Percentiles rank a stretch among this genome's conserved stretches.
phyloP scores from a whole-genome alignment of 2,113 vertebrate species.

The Cyanistes caeruleus region DNA sequence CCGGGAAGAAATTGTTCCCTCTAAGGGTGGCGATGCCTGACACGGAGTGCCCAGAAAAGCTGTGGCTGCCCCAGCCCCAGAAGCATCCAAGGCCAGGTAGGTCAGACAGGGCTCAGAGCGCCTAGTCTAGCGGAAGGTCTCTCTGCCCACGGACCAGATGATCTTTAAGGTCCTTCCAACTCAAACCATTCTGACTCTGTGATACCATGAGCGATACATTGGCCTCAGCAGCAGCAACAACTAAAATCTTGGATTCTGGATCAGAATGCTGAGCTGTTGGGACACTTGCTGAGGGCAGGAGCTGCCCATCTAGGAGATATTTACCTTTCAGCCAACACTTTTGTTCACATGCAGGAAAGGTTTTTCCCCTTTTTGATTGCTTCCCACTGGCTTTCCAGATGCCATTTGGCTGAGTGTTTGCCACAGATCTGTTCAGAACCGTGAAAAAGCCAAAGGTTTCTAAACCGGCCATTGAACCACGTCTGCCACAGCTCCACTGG shows the following conservation, averaged over 20 bases:
- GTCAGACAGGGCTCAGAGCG: not conserved
- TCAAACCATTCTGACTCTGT: not conserved
- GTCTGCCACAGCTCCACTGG: not conserved
- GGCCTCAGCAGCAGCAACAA: not conserved
- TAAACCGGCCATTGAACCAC: not conserved
- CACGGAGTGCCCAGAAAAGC: not conserved
- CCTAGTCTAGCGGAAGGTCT: not conserved
- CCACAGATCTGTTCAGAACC: constrained; percentile 47
- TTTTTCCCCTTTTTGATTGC: not conserved
- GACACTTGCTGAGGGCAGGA: not conserved
- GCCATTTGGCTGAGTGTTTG: constrained; percentile 42
- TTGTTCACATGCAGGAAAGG: not conserved
- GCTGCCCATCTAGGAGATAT: constrained; percentile 5
- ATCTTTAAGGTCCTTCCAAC: not conserved
- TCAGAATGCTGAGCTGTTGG: not conserved
- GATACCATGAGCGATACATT: not conserved
- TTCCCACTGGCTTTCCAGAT: constrained; percentile 68
- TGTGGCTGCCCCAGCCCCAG: not conserved
- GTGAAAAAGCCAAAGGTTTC: constrained; percentile 61
- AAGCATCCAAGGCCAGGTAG: not conserved
- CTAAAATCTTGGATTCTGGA: not conserved
- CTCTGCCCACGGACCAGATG: not conserved
- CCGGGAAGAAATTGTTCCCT: not conserved
- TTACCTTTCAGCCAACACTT: constrained; percentile 25
- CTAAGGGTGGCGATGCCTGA: not conserved